A percentile compares a stretch with the other conserved stretches of the same genome.
These are phyloP conservation scores for Portevinia maculata DNA, from an alignment of 2,888 invertebrate genomes.

Conservation along the genomic window DNA sequence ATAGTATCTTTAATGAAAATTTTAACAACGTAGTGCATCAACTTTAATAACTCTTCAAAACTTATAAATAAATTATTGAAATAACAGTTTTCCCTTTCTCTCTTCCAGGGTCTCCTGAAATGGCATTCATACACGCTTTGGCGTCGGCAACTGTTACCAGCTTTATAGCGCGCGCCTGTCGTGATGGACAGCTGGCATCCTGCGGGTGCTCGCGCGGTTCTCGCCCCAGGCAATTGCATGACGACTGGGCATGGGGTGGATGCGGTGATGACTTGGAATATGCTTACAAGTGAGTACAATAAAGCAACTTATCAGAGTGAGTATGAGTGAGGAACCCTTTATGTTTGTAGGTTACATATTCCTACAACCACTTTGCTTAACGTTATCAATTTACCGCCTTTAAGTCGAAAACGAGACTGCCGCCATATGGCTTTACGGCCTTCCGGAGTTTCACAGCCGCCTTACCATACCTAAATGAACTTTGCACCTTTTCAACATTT, in stretches of 20 bases:
- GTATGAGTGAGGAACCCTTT: constrained; percentile 45
- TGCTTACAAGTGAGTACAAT: constrained; percentile 91
- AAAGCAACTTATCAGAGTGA: constrained; percentile 9
- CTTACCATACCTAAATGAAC: constrained; percentile 57
- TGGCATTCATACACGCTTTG: constrained; percentile 95
- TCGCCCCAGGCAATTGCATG: constrained; percentile 91
- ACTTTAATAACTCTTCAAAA: constrained; percentile 2
- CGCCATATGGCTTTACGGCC: constrained; percentile 66
- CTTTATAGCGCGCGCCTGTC: constrained; percentile 93
- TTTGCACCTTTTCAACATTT: constrained; percentile 66
- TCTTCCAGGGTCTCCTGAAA: constrained; percentile 89
- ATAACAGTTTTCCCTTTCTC: constrained; percentile 25
- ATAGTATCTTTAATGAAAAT: too few species aligned
- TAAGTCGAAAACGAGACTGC: constrained; percentile 54
- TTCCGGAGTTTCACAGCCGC: constrained; percentile 49
- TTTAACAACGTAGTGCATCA: too few species aligned
- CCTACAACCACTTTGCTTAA: constrained; percentile 18
- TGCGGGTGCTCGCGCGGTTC: constrained; percentile 94
- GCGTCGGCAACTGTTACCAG: constrained; percentile 95
- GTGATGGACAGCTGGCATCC: constrained; percentile 94
- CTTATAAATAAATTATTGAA: constrained; percentile 16
- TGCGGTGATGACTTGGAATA: constrained; percentile 99
- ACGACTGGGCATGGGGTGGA: constrained; percentile 99
- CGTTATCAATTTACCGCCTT: constrained; percentile 69
- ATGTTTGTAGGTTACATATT: constrained; percentile 5